Evolutionary conservation across 2,113 vertebrate species (phyloP), one percentile per base, ranked within the genome.

Genomic region (Macroglossus sobrinus): DNA sequence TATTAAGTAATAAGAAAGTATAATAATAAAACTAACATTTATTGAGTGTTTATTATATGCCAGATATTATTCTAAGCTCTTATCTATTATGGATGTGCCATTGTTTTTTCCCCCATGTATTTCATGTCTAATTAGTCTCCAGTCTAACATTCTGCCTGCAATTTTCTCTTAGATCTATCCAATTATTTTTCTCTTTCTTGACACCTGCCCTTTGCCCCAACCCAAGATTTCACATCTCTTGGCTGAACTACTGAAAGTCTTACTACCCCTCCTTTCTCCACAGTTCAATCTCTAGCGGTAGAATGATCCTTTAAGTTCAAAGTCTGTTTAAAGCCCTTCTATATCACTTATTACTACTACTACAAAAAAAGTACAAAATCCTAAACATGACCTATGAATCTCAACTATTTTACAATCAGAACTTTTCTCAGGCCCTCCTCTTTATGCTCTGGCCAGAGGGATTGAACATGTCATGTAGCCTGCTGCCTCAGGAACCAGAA

Each of bases 91-190:
- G 11, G 10, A 50, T 53, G 5, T 35, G 5, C 3, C 47, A n/a
- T 15, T 81, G 72, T 53, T 63, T 72, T 45, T 33, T 85, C 55
- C 16, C 7, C 50, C 50, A 50, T 91, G 9, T 75, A 5, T 18
- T 53, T 74, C 14, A 8, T 59, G 14, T 35, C 35, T 74, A 87
- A 87, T 87, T n/a, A 68, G n/a, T 91, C 43, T 72, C 53, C n/a
- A 72, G 47, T 30, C 19, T 14, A 57, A 21, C 38, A 68, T 69
- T 93, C 88, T 80, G 84, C 13, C 4, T 90, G 40, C 6, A 79
- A n/a, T 71, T 81, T 96, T 87, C 38, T 40, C n/a, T 69, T 78
- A 93, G 94, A 55, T 66, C 5, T 8, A 7, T 61, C 35, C 30
- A 40, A n/a, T 80, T 71, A 40, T 66, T 80, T 78, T 87, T 90